Percentiles rank a stretch among this genome's conserved stretches.
Conservation (phyloP, 2,888 invertebrate genomes). For the Aphrophora alni region DNA sequence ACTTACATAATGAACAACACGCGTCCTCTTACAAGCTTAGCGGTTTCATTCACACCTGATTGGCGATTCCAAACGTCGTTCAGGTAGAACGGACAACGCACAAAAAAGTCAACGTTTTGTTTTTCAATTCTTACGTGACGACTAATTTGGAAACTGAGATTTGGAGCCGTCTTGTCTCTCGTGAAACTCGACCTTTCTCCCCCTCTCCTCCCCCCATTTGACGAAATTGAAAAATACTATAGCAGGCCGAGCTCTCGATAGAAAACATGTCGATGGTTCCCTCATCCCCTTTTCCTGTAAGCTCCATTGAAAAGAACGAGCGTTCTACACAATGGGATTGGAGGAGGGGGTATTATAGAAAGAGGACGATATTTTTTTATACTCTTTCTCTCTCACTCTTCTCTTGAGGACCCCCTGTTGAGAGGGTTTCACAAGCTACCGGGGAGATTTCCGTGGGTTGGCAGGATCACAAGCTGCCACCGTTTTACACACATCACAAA, state of each 20-base stretch:
- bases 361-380: conserved; percentile 4
- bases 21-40: neutral
- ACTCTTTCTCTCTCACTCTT: conserved; percentile 5
- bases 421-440: conserved; percentile 6
- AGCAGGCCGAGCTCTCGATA: neutral
- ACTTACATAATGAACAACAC: neutral
- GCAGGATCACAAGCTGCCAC: neutral
- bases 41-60: neutral
- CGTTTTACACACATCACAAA: neutral
- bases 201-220: neutral
- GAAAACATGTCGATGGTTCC: conserved; percentile 11
- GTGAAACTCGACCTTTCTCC: neutral
- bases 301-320: conserved; percentile 6
- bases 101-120: neutral
- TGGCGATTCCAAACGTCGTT: neutral
- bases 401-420: neutral
- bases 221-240: neutral
- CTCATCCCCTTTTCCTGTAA: conserved; percentile 7
- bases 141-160: neutral
- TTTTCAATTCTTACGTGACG: neutral
- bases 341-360: neutral
- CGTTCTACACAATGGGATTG: neutral
- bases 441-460: neutral
- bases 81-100: neutral
- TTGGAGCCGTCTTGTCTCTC: neutral